phyloP scores from a whole-genome alignment of 2,113 vertebrate species.

The Rostratula benghalensis region DNA sequence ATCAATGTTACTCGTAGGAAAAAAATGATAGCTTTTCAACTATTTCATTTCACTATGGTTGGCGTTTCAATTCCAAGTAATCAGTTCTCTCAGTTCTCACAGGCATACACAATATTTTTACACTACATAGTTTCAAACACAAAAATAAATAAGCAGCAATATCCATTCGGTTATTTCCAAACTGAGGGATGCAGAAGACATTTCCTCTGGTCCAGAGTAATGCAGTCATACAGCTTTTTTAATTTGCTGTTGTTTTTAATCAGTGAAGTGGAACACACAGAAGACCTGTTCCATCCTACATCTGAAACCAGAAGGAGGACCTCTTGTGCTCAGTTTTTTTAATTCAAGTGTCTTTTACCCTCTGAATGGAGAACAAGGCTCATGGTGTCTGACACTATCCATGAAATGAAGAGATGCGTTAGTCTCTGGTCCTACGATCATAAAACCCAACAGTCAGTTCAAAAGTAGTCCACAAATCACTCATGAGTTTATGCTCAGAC shows the following conservation, averaged over 20 bases:
- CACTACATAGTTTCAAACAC: background rate
- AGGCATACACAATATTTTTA: background rate
- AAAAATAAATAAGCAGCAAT: slow-evolving; percentile 5
- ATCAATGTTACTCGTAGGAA: background rate
- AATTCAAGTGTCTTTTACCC: background rate
- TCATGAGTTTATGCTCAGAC: background rate
- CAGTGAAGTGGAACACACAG: background rate
- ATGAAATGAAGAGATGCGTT: background rate
- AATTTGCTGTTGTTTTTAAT: background rate
- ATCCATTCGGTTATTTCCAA: slow-evolving; percentile 21
- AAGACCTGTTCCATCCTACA: background rate
- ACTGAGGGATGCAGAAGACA: background rate
- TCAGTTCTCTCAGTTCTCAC: background rate
- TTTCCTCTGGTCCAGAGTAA: background rate
- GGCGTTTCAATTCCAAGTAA: slow-evolving; percentile 9
- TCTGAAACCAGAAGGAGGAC: background rate
- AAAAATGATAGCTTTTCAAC: background rate
- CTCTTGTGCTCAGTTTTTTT: background rate
- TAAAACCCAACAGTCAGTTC: fast-evolving
- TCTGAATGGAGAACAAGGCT: background rate
- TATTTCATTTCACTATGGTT: background rate
- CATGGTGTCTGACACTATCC: background rate
- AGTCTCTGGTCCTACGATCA: background rate
- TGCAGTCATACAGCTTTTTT: background rate
- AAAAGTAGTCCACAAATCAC: background rate